Evolutionary conservation across 1,140 invertebrate genomes (phyloP), one percentile per base, ranked within the genome.

Genomic region (Drosophila ironensis): DNA sequence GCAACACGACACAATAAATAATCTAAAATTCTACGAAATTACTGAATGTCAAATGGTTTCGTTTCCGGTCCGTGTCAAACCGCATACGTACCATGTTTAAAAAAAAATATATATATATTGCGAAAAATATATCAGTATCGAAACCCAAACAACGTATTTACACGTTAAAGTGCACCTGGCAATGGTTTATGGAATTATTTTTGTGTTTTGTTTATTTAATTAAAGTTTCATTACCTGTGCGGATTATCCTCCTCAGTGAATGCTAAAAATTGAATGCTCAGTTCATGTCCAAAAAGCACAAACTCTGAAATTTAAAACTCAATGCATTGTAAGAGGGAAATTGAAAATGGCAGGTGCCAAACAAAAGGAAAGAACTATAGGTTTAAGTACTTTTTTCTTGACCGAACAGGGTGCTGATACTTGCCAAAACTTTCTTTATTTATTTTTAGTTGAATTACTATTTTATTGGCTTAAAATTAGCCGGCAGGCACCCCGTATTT

Each of bases 21-120:
- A 84, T 86, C 74, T 63, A 80, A 84, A 86, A 84, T 80, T 86
- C 74, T 75, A 75, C 86, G 41, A 78, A 84, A 84, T 84, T 84
- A 78, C 74, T 73, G 74, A 72, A 80, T 86, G 71, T 74, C 74
- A 86, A 78, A 86, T 86, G 70, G 64, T 30, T 38, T 50, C 48
- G 48, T 72, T 63, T 56, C 53, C 48, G 48, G 33, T 51, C 24
- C n/a, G 33, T 30, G 28, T 35, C 52, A 37, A 67, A 50, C 74
- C 50, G 42, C 25, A 51, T n/a, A n/a, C n/a, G n/a, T n/a, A n/a
- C n/a, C n/a, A n/a, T n/a, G n/a, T n/a, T n/a, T n/a, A n/a, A 22
- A 22, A 22, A 37, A 19, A 38, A 19, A 30, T 1, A 30, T 8
- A n/a, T 3, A 9, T 2, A 17, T 2, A 30, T 3, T 9, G 11